Base-by-base conservation (phyloP, 1,140 invertebrate species). In the Drosophila repletoides region DNA sequence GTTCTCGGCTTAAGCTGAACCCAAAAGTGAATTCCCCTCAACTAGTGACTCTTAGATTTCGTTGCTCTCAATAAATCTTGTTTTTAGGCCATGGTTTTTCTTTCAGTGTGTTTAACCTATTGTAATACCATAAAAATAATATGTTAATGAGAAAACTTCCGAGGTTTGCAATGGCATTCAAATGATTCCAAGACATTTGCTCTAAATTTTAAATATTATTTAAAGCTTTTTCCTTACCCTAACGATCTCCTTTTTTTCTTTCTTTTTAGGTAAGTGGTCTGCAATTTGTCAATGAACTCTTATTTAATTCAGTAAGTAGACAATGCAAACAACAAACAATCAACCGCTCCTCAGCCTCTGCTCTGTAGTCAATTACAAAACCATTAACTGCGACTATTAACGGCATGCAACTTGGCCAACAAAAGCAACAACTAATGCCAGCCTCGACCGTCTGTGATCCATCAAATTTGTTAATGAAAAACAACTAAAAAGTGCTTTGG, bases 381-480 rank as follows among this genome's bases (percentile, higher is more conserved):
- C 45, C 72, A 81, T 80, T 76, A 76, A 40, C 28, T 43, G 34
- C 31, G 24, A 38, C 46, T 41, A 48, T 72, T 53, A 68, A 63
- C 48, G 33, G 34, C 65, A 64, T 68, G 59, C 65, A 55, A 68
- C 58, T 48, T 48, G 56, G 40, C 40, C 48, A 52, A 60, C 41
- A 46, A 21, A n/a, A n/a, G n/a, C n/a, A n/a, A n/a, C 29, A 34
- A 45, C 65, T 65, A 53, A 53, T 45, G 29, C 28, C 51, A 51
- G 33, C 40, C 49, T 41, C 38, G 55, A 55, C 28, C 38, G 49
- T 68, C 48, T 63, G 67, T 64, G 48, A 83, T 83, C 68, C 76
- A 80, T 80, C 67, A 83, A 75, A 80, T 72, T 68, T 68, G 24
- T 26, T 63, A 58, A 43, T 76, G 38, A 63, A 33, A 63, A 14